phyloP scores from a whole-genome alignment of 2,113 vertebrate species.

The Muntiacus muntjak region DNA sequence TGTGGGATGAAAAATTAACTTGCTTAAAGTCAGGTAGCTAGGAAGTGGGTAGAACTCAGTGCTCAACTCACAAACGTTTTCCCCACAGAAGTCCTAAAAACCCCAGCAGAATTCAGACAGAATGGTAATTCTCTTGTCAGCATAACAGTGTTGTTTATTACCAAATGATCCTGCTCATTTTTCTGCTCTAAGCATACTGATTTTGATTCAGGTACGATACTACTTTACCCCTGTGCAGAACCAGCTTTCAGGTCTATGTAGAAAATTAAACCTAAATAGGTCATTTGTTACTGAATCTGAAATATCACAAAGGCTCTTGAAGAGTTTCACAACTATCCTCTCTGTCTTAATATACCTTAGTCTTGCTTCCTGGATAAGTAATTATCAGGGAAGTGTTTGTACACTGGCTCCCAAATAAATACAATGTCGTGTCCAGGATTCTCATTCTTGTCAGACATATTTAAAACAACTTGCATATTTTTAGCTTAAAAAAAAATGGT shows the following conservation, averaged over 20 bases:
- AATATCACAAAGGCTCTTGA: not conserved
- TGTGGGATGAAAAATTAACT: not conserved
- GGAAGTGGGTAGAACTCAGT: not conserved
- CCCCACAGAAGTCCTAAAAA: not conserved
- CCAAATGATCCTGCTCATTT: not conserved
- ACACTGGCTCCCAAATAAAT: not conserved
- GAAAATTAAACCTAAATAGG: slow-evolving; percentile 27
- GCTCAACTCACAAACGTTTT: not conserved
- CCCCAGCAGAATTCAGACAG: not conserved
- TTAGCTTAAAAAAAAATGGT: slow-evolving; percentile 15
- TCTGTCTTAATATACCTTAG: not conserved
- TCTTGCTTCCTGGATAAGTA: slow-evolving; percentile 12
- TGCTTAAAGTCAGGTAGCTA: not conserved
- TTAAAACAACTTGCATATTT: slow-evolving; percentile 11
- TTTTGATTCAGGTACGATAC: not conserved
- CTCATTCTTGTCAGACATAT: slow-evolving; percentile 38
- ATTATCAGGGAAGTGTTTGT: not conserved
- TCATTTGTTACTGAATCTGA: not conserved
- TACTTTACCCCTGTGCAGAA: not conserved
- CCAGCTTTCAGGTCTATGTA: not conserved
- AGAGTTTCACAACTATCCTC: slow-evolving; percentile 1
- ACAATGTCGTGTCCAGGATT: not conserved
- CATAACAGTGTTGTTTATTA: not conserved
- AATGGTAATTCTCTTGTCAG: not conserved
- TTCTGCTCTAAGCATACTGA: not conserved